phyloP scores from a whole-genome alignment of 2,888 invertebrate genomes.

The Icerya purchasi region DNA sequence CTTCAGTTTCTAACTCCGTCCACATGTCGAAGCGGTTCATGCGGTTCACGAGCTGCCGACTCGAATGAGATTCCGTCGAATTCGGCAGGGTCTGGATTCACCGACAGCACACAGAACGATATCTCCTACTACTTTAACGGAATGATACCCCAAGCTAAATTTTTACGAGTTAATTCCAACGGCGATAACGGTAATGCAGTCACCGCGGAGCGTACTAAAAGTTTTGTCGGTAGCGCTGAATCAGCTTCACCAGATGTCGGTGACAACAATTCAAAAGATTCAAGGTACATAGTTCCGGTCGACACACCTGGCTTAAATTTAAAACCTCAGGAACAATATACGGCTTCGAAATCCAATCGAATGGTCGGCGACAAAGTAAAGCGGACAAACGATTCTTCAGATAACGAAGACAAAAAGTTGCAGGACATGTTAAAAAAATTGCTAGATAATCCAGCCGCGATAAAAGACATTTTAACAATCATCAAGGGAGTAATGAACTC shows the following conservation, averaged over 20 bases:
- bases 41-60: neutral
- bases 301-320: neutral
- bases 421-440: neutral
- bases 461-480: conserved; percentile 4
- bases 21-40: neutral
- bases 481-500: too few relatives aligned
- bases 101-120: neutral
- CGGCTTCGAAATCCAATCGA: neutral
- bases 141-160: neutral
- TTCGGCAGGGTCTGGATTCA: neutral
- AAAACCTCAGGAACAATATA: neutral
- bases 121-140: too few relatives aligned
- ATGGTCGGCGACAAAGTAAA: neutral
- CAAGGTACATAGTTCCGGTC: neutral
- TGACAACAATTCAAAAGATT: neutral
- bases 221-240: neutral
- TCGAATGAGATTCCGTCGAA: neutral
- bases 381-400: conserved; percentile 1
- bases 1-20: neutral
- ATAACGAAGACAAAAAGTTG: conserved; percentile 6
- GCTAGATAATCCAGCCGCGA: conserved; percentile 2
- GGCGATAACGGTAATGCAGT: neutral
- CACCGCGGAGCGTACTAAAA: too few relatives aligned
- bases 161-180: neutral
- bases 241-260: neutral